Evolutionary conservation across 1,140 invertebrate genomes (phyloP).

Genomic region (Dendroctonus ponderosae): DNA sequence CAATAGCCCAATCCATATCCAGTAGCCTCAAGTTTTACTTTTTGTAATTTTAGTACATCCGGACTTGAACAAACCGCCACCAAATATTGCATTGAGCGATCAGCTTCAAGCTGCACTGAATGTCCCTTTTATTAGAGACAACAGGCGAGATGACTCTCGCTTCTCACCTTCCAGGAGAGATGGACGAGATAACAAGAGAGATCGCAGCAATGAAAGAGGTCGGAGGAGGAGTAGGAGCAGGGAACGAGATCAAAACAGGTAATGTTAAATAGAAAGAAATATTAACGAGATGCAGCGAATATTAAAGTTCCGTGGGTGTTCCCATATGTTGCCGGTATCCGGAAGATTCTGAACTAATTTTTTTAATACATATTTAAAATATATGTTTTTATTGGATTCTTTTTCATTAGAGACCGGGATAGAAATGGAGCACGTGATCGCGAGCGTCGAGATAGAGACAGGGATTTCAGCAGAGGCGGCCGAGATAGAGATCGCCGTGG

Average conservation of each 20-base stretch:
- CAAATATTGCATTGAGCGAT: conserved; percentile 34
- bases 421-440: conserved; percentile 37
- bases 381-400: not conserved
- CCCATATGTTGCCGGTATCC: no score
- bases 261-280: no score
- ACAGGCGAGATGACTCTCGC: conserved; percentile 2
- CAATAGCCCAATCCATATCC: no score
- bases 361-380: no score
- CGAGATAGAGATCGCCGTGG: conserved; percentile 32
- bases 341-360: no score
- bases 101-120: conserved; percentile 47
- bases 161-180: conserved; percentile 4
- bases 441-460: conserved; percentile 44
- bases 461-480: conserved; percentile 41
- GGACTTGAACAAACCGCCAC: conserved; percentile 19
- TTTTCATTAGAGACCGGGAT: conserved; percentile 39
- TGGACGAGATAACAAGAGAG: conserved; percentile 40
- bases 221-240: conserved; percentile 39
- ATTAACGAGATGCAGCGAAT: no score
- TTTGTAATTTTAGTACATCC: no score
- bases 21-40: no score
- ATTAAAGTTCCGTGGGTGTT: no score
- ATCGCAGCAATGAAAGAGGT: conserved; percentile 45
- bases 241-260: conserved; percentile 2
- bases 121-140: conserved; percentile 20